phyloP scores from a whole-genome alignment of 1,140 invertebrate genomes.

The Leucophenga varia region DNA sequence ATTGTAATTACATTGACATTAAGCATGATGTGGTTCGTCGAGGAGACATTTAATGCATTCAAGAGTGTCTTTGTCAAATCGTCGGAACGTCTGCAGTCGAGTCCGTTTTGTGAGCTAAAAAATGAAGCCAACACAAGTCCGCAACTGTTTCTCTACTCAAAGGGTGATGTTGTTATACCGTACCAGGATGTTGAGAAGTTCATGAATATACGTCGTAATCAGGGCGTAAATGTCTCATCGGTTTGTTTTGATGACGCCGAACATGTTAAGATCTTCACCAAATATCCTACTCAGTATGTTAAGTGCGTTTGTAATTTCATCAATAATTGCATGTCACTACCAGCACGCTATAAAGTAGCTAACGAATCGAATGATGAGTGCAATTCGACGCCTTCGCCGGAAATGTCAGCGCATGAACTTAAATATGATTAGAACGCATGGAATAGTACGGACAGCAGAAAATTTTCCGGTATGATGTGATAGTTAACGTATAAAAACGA shows the following conservation, averaged over 20 bases:
- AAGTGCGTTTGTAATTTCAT: constrained; percentile 65
- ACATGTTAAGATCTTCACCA: constrained; percentile 69
- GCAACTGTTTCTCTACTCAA: constrained; percentile 75
- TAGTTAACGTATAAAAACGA: too few relatives aligned
- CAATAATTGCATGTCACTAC: constrained; percentile 59
- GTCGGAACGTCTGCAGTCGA: constrained; percentile 43
- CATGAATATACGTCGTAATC: constrained; percentile 59
- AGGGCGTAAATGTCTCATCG: constrained; percentile 63
- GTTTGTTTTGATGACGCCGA: constrained; percentile 68
- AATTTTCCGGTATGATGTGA: too few relatives aligned
- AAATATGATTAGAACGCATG: too few relatives aligned
- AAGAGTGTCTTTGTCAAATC: constrained; percentile 45
- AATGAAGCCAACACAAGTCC: constrained; percentile 61
- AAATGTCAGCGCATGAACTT: too few relatives aligned
- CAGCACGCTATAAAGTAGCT: constrained; percentile 11
- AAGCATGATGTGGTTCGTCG: constrained; percentile 63
- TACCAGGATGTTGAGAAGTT: constrained; percentile 66
- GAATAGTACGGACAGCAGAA: too few relatives aligned
- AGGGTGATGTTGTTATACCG: constrained; percentile 65
- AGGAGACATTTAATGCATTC: constrained; percentile 56
- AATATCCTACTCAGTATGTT: constrained; percentile 65
- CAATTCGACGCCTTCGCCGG: too few relatives aligned
- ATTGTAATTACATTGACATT: constrained; percentile 62
- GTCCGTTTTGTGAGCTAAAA: constrained; percentile 58
- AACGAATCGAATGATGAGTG: too few relatives aligned